Evolutionary conservation across 2,888 invertebrate species (phyloP).

Genomic region (Clivina fossor): DNA sequence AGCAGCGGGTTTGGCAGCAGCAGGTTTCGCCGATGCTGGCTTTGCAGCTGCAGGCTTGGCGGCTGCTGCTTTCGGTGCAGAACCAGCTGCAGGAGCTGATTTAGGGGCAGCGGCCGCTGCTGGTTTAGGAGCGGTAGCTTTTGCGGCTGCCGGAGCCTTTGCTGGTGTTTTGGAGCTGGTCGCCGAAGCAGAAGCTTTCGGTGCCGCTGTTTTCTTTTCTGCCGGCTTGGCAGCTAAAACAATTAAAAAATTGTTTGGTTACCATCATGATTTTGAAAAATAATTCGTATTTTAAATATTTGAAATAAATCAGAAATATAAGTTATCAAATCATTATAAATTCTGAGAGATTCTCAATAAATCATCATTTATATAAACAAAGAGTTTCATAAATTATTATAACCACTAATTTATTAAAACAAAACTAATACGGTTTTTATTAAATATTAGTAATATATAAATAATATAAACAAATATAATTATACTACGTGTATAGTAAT

Average conservation of each 20-base stretch:
- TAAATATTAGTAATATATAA: too few species aligned
- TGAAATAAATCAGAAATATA: constrained; percentile 41
- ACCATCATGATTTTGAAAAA: neutral
- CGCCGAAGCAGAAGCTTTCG: constrained; percentile 55
- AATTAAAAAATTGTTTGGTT: constrained; percentile 44
- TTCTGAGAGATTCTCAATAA: constrained; percentile 63
- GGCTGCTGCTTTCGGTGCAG: constrained; percentile 41
- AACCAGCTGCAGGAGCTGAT: constrained; percentile 50
- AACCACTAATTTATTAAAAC: neutral
- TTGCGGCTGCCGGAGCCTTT: constrained; percentile 50
- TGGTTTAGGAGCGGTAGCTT: constrained; percentile 55
- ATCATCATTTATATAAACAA: constrained; percentile 51
- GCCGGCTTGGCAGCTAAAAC: constrained; percentile 58
- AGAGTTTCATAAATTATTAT: constrained; percentile 50
- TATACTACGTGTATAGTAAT: too few species aligned
- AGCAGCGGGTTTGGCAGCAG: constrained; percentile 49
- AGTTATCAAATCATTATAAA: constrained; percentile 41
- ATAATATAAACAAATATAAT: too few species aligned
- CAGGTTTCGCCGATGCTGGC: constrained; percentile 49
- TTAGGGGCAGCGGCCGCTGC: constrained; percentile 52
- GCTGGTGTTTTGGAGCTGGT: constrained; percentile 52
- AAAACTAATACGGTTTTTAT: too few species aligned
- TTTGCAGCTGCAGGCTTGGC: constrained; percentile 58
- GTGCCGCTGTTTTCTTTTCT: constrained; percentile 55
- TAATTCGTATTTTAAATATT: constrained; percentile 2